phyloP scores from a whole-genome alignment of 2,888 invertebrate species.

The Liopterus haemorrhoidalis region DNA sequence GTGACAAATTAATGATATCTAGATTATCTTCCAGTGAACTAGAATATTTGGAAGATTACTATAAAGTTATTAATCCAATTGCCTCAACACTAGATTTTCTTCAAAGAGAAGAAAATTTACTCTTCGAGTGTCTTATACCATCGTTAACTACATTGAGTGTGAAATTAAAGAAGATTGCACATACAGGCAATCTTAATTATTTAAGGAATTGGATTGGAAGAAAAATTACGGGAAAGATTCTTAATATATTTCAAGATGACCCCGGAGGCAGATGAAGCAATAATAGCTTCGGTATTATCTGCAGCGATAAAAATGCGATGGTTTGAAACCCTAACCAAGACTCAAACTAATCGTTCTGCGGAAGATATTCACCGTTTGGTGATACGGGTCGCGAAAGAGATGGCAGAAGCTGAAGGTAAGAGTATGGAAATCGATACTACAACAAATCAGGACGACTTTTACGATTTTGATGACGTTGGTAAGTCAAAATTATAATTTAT shows the following conservation, averaged over 20 bases:
- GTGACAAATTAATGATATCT: neutral
- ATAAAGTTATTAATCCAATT: neutral
- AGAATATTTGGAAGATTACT: conserved; percentile 4
- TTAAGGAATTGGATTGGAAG: too few species aligned
- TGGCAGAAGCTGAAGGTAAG: too few species aligned
- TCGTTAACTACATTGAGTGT: too few species aligned
- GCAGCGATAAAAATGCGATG: neutral
- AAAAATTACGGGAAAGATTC: neutral
- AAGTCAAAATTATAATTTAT: too few species aligned
- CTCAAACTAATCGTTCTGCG: too few species aligned
- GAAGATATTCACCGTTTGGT: neutral
- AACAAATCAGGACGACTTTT: too few species aligned
- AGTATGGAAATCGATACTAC: neutral
- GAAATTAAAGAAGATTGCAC: too few species aligned
- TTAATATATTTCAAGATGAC: neutral
- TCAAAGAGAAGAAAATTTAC: conserved; percentile 2
- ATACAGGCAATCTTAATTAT: too few species aligned
- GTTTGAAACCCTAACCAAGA: too few species aligned
- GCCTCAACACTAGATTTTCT: conserved; percentile 2
- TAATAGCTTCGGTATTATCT: neutral
- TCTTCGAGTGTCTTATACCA: conserved; percentile 2
- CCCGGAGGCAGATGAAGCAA: neutral
- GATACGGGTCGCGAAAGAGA: neutral
- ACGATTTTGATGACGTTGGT: too few species aligned
- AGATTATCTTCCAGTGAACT: neutral